Conservation (phyloP, 2,888 invertebrate species). For the Cosmorhoe ocellata region DNA sequence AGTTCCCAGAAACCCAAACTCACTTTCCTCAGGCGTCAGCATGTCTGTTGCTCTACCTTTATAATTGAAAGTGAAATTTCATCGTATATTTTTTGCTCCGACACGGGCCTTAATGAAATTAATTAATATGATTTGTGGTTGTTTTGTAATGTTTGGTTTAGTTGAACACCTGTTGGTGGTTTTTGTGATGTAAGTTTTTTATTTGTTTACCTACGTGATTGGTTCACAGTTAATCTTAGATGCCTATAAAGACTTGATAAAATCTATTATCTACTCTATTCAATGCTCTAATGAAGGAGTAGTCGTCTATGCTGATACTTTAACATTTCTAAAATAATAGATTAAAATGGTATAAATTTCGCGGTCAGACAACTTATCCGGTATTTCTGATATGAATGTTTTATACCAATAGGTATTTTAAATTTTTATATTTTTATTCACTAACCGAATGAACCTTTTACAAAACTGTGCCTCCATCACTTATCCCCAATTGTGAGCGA, state of each 20-base stretch:
- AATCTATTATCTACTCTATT: too few species aligned
- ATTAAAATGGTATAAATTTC: too few species aligned
- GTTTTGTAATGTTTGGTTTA: slow-evolving; percentile 9
- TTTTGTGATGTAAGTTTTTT: not conserved
- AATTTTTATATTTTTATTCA: too few species aligned
- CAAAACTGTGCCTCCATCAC: slow-evolving; percentile 4
- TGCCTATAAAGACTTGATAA: too few species aligned
- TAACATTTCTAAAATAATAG: too few species aligned
- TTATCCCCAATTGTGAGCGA: slow-evolving; percentile 5
- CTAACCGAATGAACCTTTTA: not conserved
- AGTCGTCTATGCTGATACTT: too few species aligned
- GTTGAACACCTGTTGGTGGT: slow-evolving; percentile 14
- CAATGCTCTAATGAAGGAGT: too few species aligned
- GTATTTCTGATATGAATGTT: too few species aligned
- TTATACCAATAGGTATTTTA: too few species aligned
- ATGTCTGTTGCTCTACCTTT: slow-evolving; percentile 19
- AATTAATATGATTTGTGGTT: slow-evolving; percentile 14
- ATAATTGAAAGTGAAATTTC: slow-evolving; percentile 26
- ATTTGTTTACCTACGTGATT: too few species aligned
- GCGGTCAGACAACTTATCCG: too few species aligned
- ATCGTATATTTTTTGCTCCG: slow-evolving; percentile 12
- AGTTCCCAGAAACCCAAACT: slow-evolving; percentile 18
- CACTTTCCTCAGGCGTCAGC: slow-evolving; percentile 20
- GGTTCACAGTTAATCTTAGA: too few species aligned
- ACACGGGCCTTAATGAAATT: slow-evolving; percentile 11